Conservation (phyloP, 1,140 invertebrate genomes). For the Drosophila nasuta region DNA sequence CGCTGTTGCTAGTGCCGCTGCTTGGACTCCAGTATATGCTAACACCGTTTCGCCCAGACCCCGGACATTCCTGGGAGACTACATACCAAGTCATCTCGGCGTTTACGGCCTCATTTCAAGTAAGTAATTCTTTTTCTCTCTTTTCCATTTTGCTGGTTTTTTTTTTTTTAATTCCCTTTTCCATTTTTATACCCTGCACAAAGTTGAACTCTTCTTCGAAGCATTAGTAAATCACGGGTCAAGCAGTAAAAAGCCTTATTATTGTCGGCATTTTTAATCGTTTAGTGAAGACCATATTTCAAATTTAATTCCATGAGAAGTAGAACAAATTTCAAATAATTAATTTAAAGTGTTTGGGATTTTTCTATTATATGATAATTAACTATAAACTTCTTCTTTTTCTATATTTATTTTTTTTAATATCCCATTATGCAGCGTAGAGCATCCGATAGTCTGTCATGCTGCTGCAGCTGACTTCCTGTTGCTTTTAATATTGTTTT, state of each 20-base stretch:
- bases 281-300: background rate
- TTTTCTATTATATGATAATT: too few relatives aligned
- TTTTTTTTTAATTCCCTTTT: background rate
- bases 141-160: background rate
- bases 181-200: constrained; percentile 7
- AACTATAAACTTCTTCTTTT: background rate
- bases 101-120: constrained; percentile 94
- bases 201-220: background rate
- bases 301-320: background rate
- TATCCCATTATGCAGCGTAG: background rate
- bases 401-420: too few relatives aligned
- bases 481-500: constrained; percentile 47
- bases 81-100: constrained; percentile 93
- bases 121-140: constrained; percentile 84
- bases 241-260: background rate
- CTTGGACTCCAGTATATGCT: constrained; percentile 94
- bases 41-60: constrained; percentile 93
- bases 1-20: constrained; percentile 93
- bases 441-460: background rate
- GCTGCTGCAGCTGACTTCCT: background rate
- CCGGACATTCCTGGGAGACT: constrained; percentile 89
- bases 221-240: background rate
- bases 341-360: too few relatives aligned
- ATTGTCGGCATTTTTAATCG: background rate
- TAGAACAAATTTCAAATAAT: too few relatives aligned